Conservation (phyloP, 2,113 vertebrate species). For the Rattus norvegicus region DNA sequence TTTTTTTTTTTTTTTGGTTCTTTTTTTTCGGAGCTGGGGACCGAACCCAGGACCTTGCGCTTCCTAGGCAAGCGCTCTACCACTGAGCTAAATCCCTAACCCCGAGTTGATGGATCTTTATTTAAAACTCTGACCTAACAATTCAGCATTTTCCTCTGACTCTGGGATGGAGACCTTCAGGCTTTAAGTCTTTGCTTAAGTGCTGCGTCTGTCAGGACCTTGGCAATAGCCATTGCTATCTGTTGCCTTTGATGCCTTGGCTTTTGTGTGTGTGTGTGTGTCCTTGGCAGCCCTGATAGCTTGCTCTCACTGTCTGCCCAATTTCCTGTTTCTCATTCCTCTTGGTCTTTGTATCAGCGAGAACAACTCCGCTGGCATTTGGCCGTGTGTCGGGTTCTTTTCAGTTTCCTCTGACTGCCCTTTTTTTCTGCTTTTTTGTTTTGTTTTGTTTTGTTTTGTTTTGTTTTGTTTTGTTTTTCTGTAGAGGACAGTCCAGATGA, state of each 20-base stretch:
- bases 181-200: neutral
- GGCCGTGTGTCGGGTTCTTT: neutral
- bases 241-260: neutral
- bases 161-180: neutral
- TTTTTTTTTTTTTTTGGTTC: too few species aligned
- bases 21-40: too few species aligned
- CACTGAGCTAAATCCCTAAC: too few species aligned
- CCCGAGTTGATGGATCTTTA: neutral
- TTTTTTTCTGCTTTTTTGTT: constrained; percentile 96
- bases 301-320: neutral
- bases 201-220: neutral
- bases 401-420: constrained; percentile 90
- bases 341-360: neutral
- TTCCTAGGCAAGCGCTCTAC: too few species aligned
- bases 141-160: neutral
- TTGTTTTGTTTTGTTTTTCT: constrained; percentile 92
- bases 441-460: constrained; percentile 92
- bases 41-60: too few species aligned
- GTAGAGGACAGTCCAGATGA: constrained; percentile 99
- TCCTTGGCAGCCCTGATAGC: neutral
- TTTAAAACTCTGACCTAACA: neutral
- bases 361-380: neutral
- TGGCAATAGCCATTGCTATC: neutral
- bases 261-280: neutral
- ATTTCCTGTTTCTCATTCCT: neutral